phyloP scores from a whole-genome alignment of 2,888 invertebrate species.

The Tineola bisselliella region DNA sequence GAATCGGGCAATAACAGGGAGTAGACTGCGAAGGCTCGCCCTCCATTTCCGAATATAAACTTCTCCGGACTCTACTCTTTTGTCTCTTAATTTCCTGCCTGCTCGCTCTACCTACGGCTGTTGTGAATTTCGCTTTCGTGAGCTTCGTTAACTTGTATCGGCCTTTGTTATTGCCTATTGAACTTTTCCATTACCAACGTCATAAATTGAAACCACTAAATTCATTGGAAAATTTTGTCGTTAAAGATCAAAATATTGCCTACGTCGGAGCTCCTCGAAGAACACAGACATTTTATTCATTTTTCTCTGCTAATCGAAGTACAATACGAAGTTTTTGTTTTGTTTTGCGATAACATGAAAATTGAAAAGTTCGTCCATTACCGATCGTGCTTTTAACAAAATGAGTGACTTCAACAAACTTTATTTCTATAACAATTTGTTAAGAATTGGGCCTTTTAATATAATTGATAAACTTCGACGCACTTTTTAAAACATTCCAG shows the following conservation, averaged over 20 bases:
- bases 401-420: constrained; percentile 8
- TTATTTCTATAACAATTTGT: background rate
- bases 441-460: background rate
- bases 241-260: constrained; percentile 27
- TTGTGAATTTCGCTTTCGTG: constrained; percentile 61
- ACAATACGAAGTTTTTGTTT: constrained; percentile 43
- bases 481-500: background rate
- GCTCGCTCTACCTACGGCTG: constrained; percentile 40
- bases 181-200: constrained; percentile 63
- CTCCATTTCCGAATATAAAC: constrained; percentile 58
- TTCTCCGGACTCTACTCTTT: constrained; percentile 57
- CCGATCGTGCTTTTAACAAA: constrained; percentile 7
- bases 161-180: constrained; percentile 62
- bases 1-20: background rate
- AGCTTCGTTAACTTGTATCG: constrained; percentile 63
- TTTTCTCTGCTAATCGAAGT: constrained; percentile 44
- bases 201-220: constrained; percentile 58
- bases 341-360: constrained; percentile 20
- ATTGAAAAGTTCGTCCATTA: constrained; percentile 12
- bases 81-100: constrained; percentile 67
- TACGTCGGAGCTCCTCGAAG: constrained; percentile 25
- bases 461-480: background rate
- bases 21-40: constrained; percentile 32
- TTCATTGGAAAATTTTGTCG: constrained; percentile 52
- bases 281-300: constrained; percentile 36